Evolutionary conservation across 2,113 vertebrate genomes (phyloP).

Genomic region (Phodopus roborovskii): DNA sequence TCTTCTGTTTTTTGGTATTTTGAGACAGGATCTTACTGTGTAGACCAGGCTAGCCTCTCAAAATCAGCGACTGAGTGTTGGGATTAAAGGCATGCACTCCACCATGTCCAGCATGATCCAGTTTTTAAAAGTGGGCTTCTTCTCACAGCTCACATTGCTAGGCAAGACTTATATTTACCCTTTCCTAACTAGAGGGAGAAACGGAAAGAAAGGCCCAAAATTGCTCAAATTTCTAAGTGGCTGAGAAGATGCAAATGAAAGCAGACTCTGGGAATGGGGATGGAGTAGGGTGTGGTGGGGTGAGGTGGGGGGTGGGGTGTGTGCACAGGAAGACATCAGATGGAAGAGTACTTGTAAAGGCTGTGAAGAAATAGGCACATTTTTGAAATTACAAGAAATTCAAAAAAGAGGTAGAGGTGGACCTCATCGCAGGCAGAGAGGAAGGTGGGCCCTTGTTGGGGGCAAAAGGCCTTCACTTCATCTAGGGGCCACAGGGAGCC

Average conservation of each 20-base stretch:
- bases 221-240: not conserved
- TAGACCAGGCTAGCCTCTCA: not conserved
- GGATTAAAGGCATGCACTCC: not conserved
- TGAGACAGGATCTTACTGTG: not conserved
- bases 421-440: not conserved
- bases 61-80: not conserved
- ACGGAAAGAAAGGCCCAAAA: not conserved
- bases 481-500: not conserved
- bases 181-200: constrained; percentile 7
- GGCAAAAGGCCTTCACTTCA: not conserved
- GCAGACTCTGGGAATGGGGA: not conserved
- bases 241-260: not conserved
- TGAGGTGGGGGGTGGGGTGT: too few species aligned
- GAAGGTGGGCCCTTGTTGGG: not conserved
- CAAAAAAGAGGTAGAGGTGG: not conserved
- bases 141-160: too few species aligned
- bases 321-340: not conserved
- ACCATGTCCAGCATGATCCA: not conserved
- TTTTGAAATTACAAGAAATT: constrained; percentile 33
- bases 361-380: not conserved
- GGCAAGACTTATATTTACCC: not conserved
- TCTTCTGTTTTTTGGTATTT: not conserved
- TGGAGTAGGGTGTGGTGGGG: too few species aligned
- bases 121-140: not conserved
- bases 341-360: not conserved